Percentiles rank a stretch among this genome's conserved stretches.
These are phyloP conservation scores for Hylia prasina DNA, from an alignment of 2,113 vertebrate species.

Conservation along the genomic window DNA sequence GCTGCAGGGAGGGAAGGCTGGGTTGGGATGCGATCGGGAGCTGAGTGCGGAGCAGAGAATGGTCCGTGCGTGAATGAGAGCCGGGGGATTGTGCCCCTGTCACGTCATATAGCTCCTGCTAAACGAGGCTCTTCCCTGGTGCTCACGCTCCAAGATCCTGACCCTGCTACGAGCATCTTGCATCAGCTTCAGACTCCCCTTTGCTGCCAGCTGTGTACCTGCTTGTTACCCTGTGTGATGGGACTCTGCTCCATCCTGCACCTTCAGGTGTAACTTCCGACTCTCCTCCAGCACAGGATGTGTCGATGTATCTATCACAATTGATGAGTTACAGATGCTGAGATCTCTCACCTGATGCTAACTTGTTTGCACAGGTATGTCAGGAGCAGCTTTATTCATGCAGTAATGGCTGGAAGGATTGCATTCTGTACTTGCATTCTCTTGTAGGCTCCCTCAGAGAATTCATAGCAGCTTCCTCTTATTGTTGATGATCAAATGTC, in stretches of 20 bases:
- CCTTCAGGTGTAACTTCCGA: not conserved
- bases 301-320: rapidly evolving
- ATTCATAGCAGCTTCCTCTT: not conserved
- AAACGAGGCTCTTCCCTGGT: not conserved
- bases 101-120: rapidly evolving
- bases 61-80: rapidly evolving
- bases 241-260: not conserved
- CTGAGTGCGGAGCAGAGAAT: rapidly evolving
- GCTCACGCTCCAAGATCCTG: rapidly evolving
- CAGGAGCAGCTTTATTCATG: not conserved
- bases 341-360: not conserved
- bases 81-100: rapidly evolving
- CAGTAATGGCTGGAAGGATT: not conserved
- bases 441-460: not conserved
- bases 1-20: not conserved
- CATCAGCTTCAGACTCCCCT: rapidly evolving
- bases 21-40: rapidly evolving
- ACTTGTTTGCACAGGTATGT: not conserved
- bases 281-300: rapidly evolving
- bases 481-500: not conserved
- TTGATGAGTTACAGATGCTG: not conserved
- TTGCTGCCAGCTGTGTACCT: rapidly evolving
- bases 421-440: not conserved
- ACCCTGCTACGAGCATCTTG: rapidly evolving
- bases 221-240: no score